Evolutionary conservation across 2,888 invertebrate genomes (phyloP).

Genomic region (Harpalus rufipes): DNA sequence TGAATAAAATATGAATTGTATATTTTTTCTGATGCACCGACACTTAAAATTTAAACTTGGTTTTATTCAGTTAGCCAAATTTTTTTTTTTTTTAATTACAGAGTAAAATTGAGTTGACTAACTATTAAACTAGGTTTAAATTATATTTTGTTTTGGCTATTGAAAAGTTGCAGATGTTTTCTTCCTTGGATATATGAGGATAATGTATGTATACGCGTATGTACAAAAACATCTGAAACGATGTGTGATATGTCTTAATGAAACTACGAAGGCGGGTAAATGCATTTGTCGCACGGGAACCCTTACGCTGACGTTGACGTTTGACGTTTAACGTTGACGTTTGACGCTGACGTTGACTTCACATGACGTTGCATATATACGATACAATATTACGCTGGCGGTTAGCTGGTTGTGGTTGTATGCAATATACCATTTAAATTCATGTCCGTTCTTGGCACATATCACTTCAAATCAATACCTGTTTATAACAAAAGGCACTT

Average conservation of each 20-base stretch:
- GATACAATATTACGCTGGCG: constrained; percentile 63
- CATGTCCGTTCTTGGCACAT: constrained; percentile 67
- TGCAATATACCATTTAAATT: constrained; percentile 61
- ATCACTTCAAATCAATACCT: constrained; percentile 66
- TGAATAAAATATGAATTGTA: not conserved
- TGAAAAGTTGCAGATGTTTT: too few species aligned
- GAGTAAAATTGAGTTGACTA: too few species aligned
- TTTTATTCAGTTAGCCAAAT: too few species aligned
- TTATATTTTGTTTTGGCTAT: too few species aligned
- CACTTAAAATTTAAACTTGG: too few species aligned
- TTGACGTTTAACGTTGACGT: not conserved
- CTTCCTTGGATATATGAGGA: not conserved
- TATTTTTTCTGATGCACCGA: too few species aligned
- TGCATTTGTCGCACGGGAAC: constrained; percentile 49
- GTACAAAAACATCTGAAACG: constrained; percentile 53
- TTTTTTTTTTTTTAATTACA: too few species aligned
- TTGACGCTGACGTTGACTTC: not conserved
- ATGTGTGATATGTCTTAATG: constrained; percentile 31
- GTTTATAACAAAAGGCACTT: constrained; percentile 67
- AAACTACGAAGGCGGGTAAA: constrained; percentile 38
- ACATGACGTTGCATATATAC: constrained; percentile 60
- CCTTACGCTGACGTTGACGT: constrained; percentile 7
- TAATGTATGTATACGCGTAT: constrained; percentile 1
- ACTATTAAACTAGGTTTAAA: too few species aligned
- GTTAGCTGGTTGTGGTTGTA: constrained; percentile 67